phyloP scores from a whole-genome alignment of 2,113 vertebrate species.

The Eudyptes chrysolophus region DNA sequence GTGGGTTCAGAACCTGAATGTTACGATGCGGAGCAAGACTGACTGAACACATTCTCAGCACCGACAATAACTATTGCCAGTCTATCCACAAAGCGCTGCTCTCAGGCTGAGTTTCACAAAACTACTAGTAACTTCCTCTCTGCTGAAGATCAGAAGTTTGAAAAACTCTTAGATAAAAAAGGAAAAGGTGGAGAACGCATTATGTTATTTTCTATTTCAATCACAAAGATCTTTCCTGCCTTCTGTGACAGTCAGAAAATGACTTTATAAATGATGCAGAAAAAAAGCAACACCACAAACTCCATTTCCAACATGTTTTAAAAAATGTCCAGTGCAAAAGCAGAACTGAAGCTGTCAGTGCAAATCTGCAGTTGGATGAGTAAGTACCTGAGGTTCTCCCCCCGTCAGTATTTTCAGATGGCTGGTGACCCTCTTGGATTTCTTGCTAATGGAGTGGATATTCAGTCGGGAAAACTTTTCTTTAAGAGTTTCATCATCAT shows the following conservation, averaged over 20 bases:
- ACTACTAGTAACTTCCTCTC: not conserved
- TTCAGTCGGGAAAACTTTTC: constrained; percentile 90
- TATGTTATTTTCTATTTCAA: constrained; percentile 14
- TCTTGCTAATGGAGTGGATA: constrained; percentile 96
- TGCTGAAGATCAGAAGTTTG: not conserved
- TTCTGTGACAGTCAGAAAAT: not conserved
- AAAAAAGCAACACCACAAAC: not conserved
- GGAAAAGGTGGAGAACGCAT: not conserved
- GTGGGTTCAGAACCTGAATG: not conserved
- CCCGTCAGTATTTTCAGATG: constrained; percentile 92
- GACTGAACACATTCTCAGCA: not conserved
- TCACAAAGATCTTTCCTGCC: constrained; percentile 22
- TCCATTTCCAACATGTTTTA: not conserved
- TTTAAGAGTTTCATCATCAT: constrained; percentile 91
- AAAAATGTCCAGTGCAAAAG: not conserved
- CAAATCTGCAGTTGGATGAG: not conserved
- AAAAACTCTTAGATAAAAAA: constrained; percentile 16
- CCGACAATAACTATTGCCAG: not conserved
- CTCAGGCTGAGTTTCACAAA: not conserved
- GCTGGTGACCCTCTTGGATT: constrained; percentile 93
- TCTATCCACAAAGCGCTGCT: not conserved
- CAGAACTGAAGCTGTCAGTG: not conserved
- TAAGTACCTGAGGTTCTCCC: constrained; percentile 89
- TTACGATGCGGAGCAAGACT: not conserved
- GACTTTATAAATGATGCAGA: not conserved